A percentile compares a stretch with the other conserved stretches of the same genome.
These are phyloP conservation scores for Melanargia galathea DNA, from an alignment of 2,888 invertebrate genomes.

Conservation along the genomic window DNA sequence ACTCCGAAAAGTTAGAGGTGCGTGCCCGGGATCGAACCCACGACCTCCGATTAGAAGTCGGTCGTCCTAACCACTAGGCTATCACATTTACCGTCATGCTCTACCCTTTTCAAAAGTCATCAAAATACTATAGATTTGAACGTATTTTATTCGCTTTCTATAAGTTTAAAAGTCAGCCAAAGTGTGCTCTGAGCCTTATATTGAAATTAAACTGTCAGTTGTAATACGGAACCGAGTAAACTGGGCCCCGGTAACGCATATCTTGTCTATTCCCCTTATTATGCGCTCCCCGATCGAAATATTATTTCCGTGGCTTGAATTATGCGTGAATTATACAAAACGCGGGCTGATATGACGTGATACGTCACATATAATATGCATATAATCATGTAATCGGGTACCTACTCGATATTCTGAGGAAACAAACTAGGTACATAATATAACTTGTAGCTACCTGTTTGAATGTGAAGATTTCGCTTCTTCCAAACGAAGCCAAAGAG, in stretches of 20 bases:
- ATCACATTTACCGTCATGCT: too few relatives aligned
- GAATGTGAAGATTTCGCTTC: too few relatives aligned
- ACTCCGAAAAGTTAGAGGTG: too few relatives aligned
- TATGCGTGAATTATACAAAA: slow-evolving; percentile 28
- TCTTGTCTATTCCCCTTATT: slow-evolving; percentile 33
- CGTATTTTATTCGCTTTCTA: too few relatives aligned
- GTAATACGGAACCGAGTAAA: slow-evolving; percentile 31
- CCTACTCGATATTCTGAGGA: slow-evolving; percentile 6
- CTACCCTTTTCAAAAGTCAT: too few relatives aligned
- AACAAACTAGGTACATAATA: not conserved
- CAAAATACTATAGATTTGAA: too few relatives aligned
- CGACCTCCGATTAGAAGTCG: too few relatives aligned
- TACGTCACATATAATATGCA: slow-evolving; percentile 19
- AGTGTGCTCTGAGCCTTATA: slow-evolving; percentile 25
- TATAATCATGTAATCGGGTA: slow-evolving; percentile 15
- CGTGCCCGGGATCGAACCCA: too few relatives aligned
- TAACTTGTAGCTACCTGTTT: not conserved
- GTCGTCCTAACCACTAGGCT: too few relatives aligned
- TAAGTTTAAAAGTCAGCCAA: not conserved
- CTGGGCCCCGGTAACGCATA: slow-evolving; percentile 31
- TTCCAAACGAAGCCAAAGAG: too few relatives aligned
- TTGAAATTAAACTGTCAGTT: slow-evolving; percentile 38
- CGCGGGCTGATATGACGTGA: slow-evolving; percentile 9
- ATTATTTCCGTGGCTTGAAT: slow-evolving; percentile 30
- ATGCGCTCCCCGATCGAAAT: slow-evolving; percentile 29